Evolutionary conservation across 2,888 invertebrate species (phyloP), one percentile per base, ranked within the genome.

Genomic region (Phortica okadai): DNA sequence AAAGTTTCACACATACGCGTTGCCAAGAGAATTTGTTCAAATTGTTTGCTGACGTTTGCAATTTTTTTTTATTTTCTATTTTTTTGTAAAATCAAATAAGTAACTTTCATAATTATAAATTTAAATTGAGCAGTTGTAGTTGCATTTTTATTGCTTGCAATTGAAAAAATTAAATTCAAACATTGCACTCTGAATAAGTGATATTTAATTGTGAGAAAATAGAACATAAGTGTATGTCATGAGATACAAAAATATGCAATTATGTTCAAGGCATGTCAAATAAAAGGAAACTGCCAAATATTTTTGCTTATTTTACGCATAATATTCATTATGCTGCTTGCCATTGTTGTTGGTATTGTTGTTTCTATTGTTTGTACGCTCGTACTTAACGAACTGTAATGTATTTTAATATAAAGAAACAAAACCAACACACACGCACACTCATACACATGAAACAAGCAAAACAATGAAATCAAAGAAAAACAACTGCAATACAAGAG

Each of bases 371-470:
- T 14, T 50, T 50, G 50, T 1, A 50, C 33, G 33, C 21, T 16
- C 21, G 62, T 21, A 21, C 62, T 62, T 62, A 62, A 62, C 62
- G 62, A 62, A 62, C 42, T 66, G 66, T 66, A 14, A 66, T 66
- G 66, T 33, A 66, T 66, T 41, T 66, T 66, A 66, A 66, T 66
- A 41, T 10, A 50, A 2, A 50, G 50, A 50, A 50, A 50, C 50
- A 50, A 50, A 1, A 50, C 14, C 50, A 54, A 3, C 3, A 3
- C 16, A 10, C 8, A 56, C n/a, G n/a, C 54, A 54, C 54, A 54
- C 10, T 5, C 54, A 2, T 14, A 54, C 54, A 54, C 2, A n/a
- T n/a, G 14, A 8, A 59, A n/a, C 59, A 6, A 59, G 16, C 7
- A 16, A 16, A 59, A 59, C 59, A 59, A 59, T 59, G 7, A n/a